Percentiles rank a stretch among this genome's conserved stretches.
Evolutionary conservation across 2,797 vertebrate genomes (phyloP).

Genomic region (Melanotaenia nigrans): DNA sequence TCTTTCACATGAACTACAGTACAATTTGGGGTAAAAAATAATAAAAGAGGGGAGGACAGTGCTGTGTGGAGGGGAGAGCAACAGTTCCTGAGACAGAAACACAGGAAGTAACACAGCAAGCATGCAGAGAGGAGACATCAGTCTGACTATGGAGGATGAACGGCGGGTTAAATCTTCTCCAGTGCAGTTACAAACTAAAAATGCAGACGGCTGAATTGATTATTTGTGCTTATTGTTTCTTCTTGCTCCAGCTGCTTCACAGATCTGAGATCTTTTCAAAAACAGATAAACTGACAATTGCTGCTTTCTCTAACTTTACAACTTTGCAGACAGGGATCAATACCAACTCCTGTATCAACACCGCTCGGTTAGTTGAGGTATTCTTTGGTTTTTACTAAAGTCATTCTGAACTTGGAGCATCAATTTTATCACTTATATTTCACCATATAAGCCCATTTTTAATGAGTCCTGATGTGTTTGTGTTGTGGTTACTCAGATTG

Average conservation of each 20-base stretch:
- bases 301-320: background rate
- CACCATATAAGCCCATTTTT: too few relatives aligned
- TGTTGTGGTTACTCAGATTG: too few relatives aligned
- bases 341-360: too few relatives aligned
- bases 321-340: background rate
- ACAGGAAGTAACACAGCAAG: constrained; percentile 83
- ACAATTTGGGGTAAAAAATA: constrained; percentile 74
- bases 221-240: constrained; percentile 48
- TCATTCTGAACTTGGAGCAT: too few relatives aligned
- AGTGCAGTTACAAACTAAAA: background rate
- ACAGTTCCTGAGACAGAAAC: constrained; percentile 40
- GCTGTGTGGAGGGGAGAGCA: constrained; percentile 31
- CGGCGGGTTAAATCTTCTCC: background rate
- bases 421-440: too few relatives aligned
- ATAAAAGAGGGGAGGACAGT: constrained; percentile 52
- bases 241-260: background rate
- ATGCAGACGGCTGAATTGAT: background rate
- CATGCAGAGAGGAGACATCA: constrained; percentile 80
- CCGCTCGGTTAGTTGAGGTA: constrained; percentile 5
- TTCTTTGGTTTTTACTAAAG: constrained; percentile 39
- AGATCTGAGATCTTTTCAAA: background rate
- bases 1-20: constrained; percentile 80
- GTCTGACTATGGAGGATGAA: constrained; percentile 32
- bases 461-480: too few relatives aligned
- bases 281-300: background rate